Evolutionary conservation across 2,113 vertebrate genomes (phyloP).

Genomic region (Festucalex cinctus): DNA sequence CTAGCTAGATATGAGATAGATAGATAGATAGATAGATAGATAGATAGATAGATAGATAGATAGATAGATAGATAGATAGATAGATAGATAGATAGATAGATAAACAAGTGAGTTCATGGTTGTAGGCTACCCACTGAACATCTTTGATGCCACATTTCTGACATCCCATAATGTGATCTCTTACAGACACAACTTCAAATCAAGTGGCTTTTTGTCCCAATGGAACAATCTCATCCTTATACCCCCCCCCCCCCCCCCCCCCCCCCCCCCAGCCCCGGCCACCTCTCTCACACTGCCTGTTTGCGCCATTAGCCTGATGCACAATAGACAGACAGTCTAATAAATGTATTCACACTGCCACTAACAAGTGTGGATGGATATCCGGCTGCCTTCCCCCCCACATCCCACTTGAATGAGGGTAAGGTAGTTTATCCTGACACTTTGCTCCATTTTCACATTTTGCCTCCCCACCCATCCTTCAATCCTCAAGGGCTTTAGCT

Average conservation of each 20-base stretch:
- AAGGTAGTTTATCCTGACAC: constrained; percentile 52
- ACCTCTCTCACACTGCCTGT: constrained; percentile 17
- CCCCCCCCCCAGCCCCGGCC: no score
- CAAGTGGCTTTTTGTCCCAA: constrained; percentile 40
- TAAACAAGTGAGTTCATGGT: no score
- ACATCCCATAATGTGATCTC: constrained; percentile 15
- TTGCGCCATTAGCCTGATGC: constrained; percentile 35
- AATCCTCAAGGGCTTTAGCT: constrained; percentile 34
- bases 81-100: no score
- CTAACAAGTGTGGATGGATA: constrained; percentile 48
- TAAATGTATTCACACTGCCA: constrained; percentile 47
- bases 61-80: no score
- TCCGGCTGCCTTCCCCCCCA: constrained; percentile 48
- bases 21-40: no score
- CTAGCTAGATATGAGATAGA: no score
- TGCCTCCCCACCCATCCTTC: constrained; percentile 28
- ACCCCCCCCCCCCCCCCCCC: background rate
- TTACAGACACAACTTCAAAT: constrained; percentile 16
- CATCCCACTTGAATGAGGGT: constrained; percentile 53
- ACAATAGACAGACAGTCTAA: constrained; percentile 53
- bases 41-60: no score
- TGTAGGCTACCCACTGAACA: no score
- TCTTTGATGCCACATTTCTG: background rate
- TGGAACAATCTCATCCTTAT: constrained; percentile 45
- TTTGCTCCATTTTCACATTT: constrained; percentile 34